Evolutionary conservation across 2,888 invertebrate genomes (phyloP).

Genomic region (Cerastis rubricosa): DNA sequence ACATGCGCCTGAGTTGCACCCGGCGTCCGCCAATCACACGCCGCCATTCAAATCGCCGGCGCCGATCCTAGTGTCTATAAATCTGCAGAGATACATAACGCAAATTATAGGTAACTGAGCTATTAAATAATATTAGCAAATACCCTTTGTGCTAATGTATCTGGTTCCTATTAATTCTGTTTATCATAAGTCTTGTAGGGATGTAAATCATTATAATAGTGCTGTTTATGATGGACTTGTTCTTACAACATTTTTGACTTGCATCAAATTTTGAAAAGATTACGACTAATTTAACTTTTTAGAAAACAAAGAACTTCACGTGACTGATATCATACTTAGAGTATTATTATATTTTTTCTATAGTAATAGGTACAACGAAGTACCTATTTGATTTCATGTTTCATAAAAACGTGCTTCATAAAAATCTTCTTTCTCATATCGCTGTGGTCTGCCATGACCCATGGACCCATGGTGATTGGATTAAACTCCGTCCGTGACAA

Average conservation of each 20-base stretch:
- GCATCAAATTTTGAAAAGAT: background rate
- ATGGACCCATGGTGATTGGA: background rate
- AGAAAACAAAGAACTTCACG: background rate
- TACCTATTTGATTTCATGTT: background rate
- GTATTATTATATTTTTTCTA: background rate
- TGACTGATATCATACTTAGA: background rate
- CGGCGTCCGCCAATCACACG: conserved; percentile 87
- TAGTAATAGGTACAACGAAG: background rate
- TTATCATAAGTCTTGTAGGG: conserved; percentile 53
- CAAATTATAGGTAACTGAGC: conserved; percentile 79
- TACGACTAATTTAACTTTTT: background rate
- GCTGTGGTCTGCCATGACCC: background rate
- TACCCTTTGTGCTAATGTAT: conserved; percentile 76
- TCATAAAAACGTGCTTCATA: background rate
- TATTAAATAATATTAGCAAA: conserved; percentile 84
- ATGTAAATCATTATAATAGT: conserved; percentile 40
- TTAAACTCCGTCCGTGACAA: conserved; percentile 14
- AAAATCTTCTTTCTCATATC: background rate
- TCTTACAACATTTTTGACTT: background rate
- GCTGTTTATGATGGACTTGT: conserved; percentile 6
- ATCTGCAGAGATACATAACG: conserved; percentile 77
- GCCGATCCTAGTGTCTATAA: conserved; percentile 83
- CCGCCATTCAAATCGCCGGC: conserved; percentile 87
- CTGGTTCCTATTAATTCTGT: conserved; percentile 62
- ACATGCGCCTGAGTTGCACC: conserved; percentile 82